phyloP scores from a whole-genome alignment of 30 jellyfish, hydroid and myxozoan genomes.

The Aurelia sp. region DNA sequence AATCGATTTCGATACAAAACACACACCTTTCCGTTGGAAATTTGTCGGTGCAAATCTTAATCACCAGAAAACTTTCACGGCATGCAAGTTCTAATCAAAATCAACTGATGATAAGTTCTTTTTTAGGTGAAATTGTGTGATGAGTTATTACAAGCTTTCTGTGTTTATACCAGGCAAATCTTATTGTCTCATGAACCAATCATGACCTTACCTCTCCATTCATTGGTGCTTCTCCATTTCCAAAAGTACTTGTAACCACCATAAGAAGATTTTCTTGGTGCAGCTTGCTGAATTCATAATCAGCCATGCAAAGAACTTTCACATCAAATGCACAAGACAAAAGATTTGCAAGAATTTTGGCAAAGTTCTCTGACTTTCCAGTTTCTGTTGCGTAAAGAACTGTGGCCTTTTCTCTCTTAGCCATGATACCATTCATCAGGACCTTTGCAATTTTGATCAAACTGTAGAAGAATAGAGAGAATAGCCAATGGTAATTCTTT shows the following conservation, averaged over 20 bases:
- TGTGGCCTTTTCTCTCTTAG: slow-evolving; percentile 63
- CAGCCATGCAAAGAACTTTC: slow-evolving; percentile 76
- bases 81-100: no score
- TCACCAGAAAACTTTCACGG: no score
- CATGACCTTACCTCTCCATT: slow-evolving; percentile 72
- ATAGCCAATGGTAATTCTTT: neutral
- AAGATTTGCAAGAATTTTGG: slow-evolving; percentile 48
- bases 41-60: no score
- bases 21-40: no score
- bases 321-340: slow-evolving; percentile 76
- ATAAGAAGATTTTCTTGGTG: slow-evolving; percentile 35
- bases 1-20: no score
- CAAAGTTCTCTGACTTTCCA: slow-evolving; percentile 84
- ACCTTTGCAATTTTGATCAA: slow-evolving; percentile 18
- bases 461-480: slow-evolving; percentile 1
- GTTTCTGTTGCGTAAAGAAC: slow-evolving; percentile 77
- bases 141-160: no score
- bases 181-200: no score
- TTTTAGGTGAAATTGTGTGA: no score
- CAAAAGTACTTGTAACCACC: slow-evolving; percentile 80
- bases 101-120: no score
- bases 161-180: no score
- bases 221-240: slow-evolving; percentile 86
- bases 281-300: slow-evolving; percentile 37
- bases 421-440: slow-evolving; percentile 50